A percentile compares a stretch with the other conserved stretches of the same genome.
These are phyloP conservation scores for Andrena trimmerana DNA, from an alignment of 2,888 invertebrate species.

Conservation along the genomic window DNA sequence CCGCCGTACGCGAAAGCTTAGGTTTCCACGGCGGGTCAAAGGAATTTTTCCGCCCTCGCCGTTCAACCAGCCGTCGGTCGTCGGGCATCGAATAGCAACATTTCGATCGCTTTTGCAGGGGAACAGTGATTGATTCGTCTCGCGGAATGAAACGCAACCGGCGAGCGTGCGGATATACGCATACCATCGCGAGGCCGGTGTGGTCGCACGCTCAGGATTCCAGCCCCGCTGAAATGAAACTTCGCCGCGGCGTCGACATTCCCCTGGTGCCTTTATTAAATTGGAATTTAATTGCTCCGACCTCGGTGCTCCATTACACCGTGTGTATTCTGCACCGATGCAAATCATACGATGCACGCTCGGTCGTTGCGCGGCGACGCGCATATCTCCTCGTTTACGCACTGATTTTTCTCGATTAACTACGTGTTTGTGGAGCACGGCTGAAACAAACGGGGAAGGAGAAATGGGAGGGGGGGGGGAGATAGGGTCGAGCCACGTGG, in stretches of 20 bases:
- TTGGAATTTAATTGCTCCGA: constrained; percentile 80
- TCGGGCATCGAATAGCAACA: constrained; percentile 64
- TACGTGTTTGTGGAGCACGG: constrained; percentile 36
- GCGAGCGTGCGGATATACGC: constrained; percentile 57
- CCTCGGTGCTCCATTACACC: constrained; percentile 72
- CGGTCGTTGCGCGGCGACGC: constrained; percentile 34
- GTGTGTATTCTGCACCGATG: constrained; percentile 66
- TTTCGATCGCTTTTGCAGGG: constrained; percentile 65
- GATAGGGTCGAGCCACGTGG: neutral
- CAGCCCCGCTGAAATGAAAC: constrained; percentile 75
- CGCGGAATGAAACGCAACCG: constrained; percentile 67
- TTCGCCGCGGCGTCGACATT: constrained; percentile 72
- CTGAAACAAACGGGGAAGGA: neutral
- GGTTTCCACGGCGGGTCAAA: constrained; percentile 54
- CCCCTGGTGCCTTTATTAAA: constrained; percentile 79
- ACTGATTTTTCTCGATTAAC: constrained; percentile 69
- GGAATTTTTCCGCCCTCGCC: constrained; percentile 61
- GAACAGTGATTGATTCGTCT: constrained; percentile 75
- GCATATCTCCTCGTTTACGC: constrained; percentile 57
- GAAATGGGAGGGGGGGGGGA: neutral
- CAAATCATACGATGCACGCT: constrained; percentile 66
- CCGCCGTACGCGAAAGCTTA: constrained; percentile 26
- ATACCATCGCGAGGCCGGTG: constrained; percentile 65
- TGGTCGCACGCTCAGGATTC: constrained; percentile 75
- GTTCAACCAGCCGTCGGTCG: constrained; percentile 58